Base-by-base conservation (phyloP, 2,797 vertebrate genomes). In the Parauchenoglanis punctatus region DNA sequence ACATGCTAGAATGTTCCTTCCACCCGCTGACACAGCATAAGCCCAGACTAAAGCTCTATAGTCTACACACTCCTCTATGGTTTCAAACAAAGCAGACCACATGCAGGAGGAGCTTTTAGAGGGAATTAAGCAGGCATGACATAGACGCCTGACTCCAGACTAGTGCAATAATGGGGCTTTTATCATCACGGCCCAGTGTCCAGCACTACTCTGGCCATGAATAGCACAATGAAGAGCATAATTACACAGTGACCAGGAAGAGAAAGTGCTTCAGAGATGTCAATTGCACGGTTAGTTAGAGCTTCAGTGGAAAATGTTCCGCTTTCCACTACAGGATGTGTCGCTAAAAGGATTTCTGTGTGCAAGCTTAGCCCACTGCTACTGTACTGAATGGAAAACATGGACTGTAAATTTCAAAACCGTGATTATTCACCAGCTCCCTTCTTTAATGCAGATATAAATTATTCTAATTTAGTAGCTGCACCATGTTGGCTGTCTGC, bases 221-320 rank as follows among this genome's bases (percentile, higher is more conserved):
- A 85, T 76, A 87, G 68, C 87, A 68, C 58, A 65, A 82, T 56
- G 63, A 87, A 75, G 80, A 89, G 84, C 75, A 49, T 87, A 88
- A 91, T 90, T 89, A 90, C 89, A 81, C 83, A 88, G 56, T 87
- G 81, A 87, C 86, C 61, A 59, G 68, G 70, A 77, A 85, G 83
- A 87, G 87, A 88, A 88, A 83, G 58, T 25, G 63, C 88, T 87
- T 88, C 89, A 88, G 84, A 90, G 87, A 88, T 90, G 86, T 89
- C 89, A 87, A 89, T 85, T 91, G 87, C 89, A 89, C 28, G 86
- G 81, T 89, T 90, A 84, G 87, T 88, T 88, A 86, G 87, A 77
- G 84, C n/a, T 85, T 89, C 86, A 89, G 81, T 84, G 52, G 65
- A 83, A 90, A 75, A 87, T 83, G 46, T 63, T 89, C 84, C 11